Conservation (phyloP, 2,888 invertebrate genomes). For the Spialia ferax region DNA sequence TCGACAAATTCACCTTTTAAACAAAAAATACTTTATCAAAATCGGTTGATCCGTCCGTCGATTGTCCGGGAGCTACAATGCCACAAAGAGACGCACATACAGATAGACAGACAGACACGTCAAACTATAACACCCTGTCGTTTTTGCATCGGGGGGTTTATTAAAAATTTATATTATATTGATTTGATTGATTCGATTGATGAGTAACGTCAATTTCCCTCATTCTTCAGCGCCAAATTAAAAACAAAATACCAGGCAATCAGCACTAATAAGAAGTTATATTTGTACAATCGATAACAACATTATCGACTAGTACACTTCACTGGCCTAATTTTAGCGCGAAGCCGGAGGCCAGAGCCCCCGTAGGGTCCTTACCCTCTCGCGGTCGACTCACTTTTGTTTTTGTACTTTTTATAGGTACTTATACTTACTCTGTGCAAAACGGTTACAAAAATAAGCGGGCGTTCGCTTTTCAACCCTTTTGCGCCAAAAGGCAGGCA, state of each 20-base stretch:
- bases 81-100: too few species aligned
- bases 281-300: background rate
- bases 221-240: too few species aligned
- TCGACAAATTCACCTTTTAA: too few species aligned
- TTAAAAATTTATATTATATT: too few species aligned
- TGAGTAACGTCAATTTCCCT: too few species aligned
- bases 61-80: too few species aligned
- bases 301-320: constrained; percentile 1
- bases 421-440: background rate
- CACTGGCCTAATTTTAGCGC: constrained; percentile 9
- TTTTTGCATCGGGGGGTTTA: too few species aligned
- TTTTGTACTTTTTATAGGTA: background rate
- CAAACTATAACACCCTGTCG: too few species aligned
- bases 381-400: constrained; percentile 3
- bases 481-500: background rate
- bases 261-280: background rate
- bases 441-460: constrained; percentile 5
- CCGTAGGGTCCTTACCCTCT: background rate
- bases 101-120: too few species aligned
- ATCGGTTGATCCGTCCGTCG: too few species aligned
- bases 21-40: too few species aligned
- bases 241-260: background rate
- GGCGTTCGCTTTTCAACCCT: constrained; percentile 1
- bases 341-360: constrained; percentile 1
- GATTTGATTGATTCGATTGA: too few species aligned